Evolutionary conservation across 2,888 invertebrate species (phyloP), one percentile per base, ranked within the genome.

Genomic region (Dasypolia templi): DNA sequence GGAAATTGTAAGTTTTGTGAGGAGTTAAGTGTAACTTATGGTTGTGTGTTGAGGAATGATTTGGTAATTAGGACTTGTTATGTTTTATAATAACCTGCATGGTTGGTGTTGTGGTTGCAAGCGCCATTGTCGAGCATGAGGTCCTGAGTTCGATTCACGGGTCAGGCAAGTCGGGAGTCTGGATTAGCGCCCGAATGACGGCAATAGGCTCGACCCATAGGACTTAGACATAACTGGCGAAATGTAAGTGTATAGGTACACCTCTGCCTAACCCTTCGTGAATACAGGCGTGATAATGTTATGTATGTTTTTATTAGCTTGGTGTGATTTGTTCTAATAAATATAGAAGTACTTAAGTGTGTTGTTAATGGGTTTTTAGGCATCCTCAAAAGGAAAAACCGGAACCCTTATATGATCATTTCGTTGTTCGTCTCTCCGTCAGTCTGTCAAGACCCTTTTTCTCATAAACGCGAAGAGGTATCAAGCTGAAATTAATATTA

Each of bases 1-100:
- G 69, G 69, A 77, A 83, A 67, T 86, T 76, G 79, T 82, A 69
- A 83, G 87, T 86, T 81, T 84, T 83, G 51, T 76, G 70, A 72
- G 56, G 56, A 81, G 76, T 68, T 75, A 76, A 74, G 74, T 78
- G 58, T 77, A 72, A 66, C 65, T 76, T 79, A 84, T 71, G 55
- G 44, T 46, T 74, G 61, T 72, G 62, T 65, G 73, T 70, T 80
- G 78, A 66, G 61, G 19, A 26, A 26, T 44, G 22, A 56, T 46
- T 29, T 35, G 26, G 14, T 53, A n/a, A 29, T 32, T 19, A 26
- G n/a, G 0, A n/a, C 0, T n/a, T 19, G 19, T 42, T 69, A 19
- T 3, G n/a, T 19, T 19, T 19, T 64, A 11, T 11, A 19, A 11
- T 32, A 32, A 2, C 11, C 32, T 56, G 32, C 1, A 1, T 32